A percentile compares a stretch with the other conserved stretches of the same genome.
Conservation (phyloP, 2,113 vertebrate species). For the Axis porcinus region DNA sequence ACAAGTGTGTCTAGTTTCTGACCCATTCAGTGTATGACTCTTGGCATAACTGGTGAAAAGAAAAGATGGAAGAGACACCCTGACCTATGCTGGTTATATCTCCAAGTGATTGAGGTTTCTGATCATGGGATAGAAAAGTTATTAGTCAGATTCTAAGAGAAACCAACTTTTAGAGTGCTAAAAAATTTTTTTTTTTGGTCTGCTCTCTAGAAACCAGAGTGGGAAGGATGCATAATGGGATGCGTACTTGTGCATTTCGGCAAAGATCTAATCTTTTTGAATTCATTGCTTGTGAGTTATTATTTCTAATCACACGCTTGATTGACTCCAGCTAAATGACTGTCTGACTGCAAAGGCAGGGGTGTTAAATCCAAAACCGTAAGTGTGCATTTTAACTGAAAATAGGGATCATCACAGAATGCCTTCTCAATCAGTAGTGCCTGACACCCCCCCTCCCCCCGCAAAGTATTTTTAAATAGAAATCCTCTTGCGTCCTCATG, state of each 20-base stretch:
- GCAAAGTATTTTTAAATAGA: constrained; percentile 65
- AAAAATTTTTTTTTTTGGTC: constrained; percentile 50
- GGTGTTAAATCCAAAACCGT: constrained; percentile 78
- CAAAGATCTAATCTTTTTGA: constrained; percentile 77
- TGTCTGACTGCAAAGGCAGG: constrained; percentile 75
- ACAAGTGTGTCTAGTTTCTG: neutral
- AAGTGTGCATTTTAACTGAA: constrained; percentile 79
- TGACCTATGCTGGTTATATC: neutral
- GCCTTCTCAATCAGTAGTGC: constrained; percentile 72
- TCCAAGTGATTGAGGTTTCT: constrained; percentile 26
- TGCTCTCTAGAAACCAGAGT: constrained; percentile 56
- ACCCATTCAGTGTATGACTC: neutral
- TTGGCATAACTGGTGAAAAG: neutral
- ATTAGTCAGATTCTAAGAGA: constrained; percentile 55
- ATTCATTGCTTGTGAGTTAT: constrained; percentile 80
- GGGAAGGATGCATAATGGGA: constrained; percentile 65
- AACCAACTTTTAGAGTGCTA: constrained; percentile 20
- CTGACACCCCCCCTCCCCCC: constrained; percentile 55
- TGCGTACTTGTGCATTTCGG: constrained; percentile 66
- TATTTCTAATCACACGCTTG: constrained; percentile 82
- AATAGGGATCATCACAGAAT: constrained; percentile 76
- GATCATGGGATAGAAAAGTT: constrained; percentile 10
- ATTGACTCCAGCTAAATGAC: constrained; percentile 80
- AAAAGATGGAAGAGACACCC: neutral
- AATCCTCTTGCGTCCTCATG: constrained; percentile 55